Conservation (phyloP, 2,113 vertebrate species). For the Micromys minutus region DNA sequence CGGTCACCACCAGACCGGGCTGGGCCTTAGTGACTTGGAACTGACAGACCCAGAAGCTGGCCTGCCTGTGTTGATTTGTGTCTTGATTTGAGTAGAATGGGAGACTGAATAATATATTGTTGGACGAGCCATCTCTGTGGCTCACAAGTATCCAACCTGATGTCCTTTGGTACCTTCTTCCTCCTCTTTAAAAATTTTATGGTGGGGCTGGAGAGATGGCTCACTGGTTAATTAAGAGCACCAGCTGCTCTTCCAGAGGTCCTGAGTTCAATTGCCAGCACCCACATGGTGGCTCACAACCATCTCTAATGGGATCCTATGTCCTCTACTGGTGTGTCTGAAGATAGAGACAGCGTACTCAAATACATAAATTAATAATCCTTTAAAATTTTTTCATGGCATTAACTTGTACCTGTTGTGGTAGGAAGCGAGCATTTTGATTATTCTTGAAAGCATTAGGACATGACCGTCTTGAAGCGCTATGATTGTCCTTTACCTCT, state of each 20-base stretch:
- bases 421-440: background rate
- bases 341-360: no score
- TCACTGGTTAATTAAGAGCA: no score
- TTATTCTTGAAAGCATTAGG: background rate
- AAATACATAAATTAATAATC: no score
- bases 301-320: no score
- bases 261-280: no score
- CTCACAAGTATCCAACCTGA: background rate
- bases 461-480: background rate
- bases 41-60: background rate
- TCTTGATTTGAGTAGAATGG: background rate
- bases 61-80: background rate
- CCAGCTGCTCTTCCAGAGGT: no score
- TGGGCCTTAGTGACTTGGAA: constrained; percentile 8
- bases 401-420: background rate
- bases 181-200: background rate
- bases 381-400: no score
- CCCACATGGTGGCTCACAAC: no score
- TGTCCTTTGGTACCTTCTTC: background rate
- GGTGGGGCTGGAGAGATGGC: no score
- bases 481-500: background rate
- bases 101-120: background rate
- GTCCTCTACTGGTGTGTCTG: no score
- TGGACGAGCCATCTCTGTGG: background rate
- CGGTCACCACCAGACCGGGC: background rate